Percentiles rank a stretch among this genome's conserved stretches.
These are phyloP conservation scores for Archilochus colubris DNA, from an alignment of 2,113 vertebrate genomes.

Conservation along the genomic window DNA sequence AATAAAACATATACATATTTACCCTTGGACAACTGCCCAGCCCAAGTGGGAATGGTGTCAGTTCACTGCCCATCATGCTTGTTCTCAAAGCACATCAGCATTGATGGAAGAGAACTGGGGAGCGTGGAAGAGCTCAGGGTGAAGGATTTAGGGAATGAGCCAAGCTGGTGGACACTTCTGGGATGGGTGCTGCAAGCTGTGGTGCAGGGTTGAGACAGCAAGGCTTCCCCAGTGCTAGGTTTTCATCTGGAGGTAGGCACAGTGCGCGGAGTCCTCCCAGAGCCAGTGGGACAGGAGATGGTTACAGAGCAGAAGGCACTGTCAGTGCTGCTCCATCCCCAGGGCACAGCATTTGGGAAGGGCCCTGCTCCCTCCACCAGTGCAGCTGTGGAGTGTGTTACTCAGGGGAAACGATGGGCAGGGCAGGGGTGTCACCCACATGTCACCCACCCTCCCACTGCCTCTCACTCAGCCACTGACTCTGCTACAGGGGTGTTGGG, in stretches of 20 bases:
- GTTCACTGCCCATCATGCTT: neutral
- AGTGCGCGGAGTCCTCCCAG: neutral
- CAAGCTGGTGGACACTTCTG: neutral
- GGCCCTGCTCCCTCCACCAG: neutral
- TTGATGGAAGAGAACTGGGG: neutral
- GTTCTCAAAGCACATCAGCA: neutral
- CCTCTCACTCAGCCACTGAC: neutral
- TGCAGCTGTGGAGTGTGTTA: neutral
- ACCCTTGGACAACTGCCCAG: neutral
- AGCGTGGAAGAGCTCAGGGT: neutral
- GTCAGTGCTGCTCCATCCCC: neutral
- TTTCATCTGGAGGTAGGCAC: neutral
- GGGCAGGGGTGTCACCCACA: fast-evolving
- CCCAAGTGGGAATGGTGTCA: neutral
- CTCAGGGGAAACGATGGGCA: neutral
- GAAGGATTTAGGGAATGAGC: neutral
- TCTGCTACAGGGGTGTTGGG: neutral
- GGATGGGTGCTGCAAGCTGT: neutral
- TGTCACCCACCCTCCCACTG: fast-evolving
- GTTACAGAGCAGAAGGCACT: neutral
- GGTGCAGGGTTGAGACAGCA: neutral
- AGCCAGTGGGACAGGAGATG: neutral
- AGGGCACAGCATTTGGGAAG: neutral
- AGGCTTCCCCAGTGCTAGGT: neutral
- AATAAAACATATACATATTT: neutral